Conservation (phyloP, 2,113 vertebrate genomes). For the Psilopsiagon aymara region DNA sequence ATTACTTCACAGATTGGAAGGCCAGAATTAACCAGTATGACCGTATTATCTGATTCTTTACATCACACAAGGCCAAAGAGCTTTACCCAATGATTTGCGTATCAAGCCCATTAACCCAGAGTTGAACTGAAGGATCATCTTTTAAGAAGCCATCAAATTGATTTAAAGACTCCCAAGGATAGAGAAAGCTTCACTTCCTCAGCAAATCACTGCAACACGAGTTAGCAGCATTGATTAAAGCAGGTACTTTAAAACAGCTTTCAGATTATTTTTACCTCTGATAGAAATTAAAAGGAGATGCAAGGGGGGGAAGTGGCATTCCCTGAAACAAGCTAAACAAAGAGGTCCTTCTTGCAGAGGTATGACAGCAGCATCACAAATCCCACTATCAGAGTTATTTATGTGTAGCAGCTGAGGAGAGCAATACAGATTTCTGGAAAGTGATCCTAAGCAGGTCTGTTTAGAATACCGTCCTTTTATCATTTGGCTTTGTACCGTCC, state of each 20-base stretch:
- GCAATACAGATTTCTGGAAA: slow-evolving; percentile 58
- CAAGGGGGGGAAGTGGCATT: neutral
- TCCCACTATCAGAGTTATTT: slow-evolving; percentile 44
- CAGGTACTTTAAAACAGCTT: neutral
- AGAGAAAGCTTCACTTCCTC: slow-evolving; percentile 19
- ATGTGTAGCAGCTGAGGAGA: slow-evolving; percentile 54
- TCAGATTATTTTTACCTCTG: slow-evolving; percentile 9
- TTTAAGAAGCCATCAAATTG: slow-evolving; percentile 1
- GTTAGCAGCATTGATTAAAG: neutral
- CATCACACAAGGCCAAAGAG: neutral
- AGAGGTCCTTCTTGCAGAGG: slow-evolving; percentile 14
- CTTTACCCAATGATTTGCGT: neutral
- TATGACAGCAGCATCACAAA: slow-evolving; percentile 38
- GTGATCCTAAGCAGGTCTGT: slow-evolving; percentile 44
- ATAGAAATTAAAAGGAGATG: slow-evolving; percentile 32
- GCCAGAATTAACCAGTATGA: slow-evolving; percentile 23
- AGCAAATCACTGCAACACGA: slow-evolving; percentile 11
- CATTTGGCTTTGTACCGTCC: slow-evolving; percentile 37
- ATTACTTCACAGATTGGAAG: slow-evolving; percentile 18
- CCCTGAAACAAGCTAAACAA: slow-evolving; percentile 10
- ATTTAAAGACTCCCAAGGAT: slow-evolving; percentile 20
- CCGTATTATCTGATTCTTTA: neutral
- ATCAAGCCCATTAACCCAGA: neutral
- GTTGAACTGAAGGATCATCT: neutral
- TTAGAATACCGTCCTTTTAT: slow-evolving; percentile 33